phyloP scores from a whole-genome alignment of 1,140 invertebrate genomes.

The Hesperophylax magnus region DNA sequence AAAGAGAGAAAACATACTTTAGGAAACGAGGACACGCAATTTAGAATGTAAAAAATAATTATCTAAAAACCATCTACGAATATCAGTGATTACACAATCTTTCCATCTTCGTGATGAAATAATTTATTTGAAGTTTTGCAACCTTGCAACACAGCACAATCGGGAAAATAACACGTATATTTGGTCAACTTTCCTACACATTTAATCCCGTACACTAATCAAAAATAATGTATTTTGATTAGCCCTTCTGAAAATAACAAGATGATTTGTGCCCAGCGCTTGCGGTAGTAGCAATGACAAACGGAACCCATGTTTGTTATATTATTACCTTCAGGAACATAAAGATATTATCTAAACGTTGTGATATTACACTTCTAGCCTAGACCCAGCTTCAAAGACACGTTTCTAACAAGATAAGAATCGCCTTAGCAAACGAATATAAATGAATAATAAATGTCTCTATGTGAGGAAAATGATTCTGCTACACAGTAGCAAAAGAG shows the following conservation, averaged over 20 bases:
- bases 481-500: no score
- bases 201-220: not conserved
- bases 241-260: not conserved
- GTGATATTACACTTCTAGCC: constrained; percentile 15
- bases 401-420: constrained; percentile 10
- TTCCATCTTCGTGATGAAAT: no score
- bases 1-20: no score
- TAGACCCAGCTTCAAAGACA: not conserved
- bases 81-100: no score
- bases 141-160: no score
- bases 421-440: constrained; percentile 17
- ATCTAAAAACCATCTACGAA: no score
- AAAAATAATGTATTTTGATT: constrained; percentile 1
- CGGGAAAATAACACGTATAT: no score
- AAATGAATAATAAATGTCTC: constrained; percentile 23
- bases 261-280: constrained; percentile 32
- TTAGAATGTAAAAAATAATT: no score
- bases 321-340: constrained; percentile 24
- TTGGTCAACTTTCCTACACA: no score
- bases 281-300: constrained; percentile 26
- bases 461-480: not conserved
- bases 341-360: constrained; percentile 47
- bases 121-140: no score
- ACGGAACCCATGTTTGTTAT: constrained; percentile 28
- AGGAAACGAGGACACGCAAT: no score